phyloP scores from a whole-genome alignment of 1,140 invertebrate species.

The Conopomorpha cramerella region DNA sequence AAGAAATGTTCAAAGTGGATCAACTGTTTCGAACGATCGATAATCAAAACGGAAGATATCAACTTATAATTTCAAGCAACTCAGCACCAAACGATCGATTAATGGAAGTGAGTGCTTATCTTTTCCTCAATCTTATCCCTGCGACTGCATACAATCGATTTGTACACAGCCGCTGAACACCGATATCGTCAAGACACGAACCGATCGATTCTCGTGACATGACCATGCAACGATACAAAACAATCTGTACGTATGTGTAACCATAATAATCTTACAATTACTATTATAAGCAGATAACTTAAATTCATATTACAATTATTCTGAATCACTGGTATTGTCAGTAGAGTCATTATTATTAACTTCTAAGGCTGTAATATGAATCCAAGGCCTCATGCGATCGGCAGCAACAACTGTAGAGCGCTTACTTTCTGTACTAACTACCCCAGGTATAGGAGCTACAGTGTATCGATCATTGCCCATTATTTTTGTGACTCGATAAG shows the following conservation, averaged over 20 bases:
- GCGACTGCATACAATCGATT: background rate
- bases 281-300: too few species aligned
- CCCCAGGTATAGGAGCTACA: background rate
- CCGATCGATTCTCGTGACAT: background rate
- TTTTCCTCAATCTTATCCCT: too few species aligned
- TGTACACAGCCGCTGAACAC: background rate
- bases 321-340: constrained; percentile 1
- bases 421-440: background rate
- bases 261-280: background rate
- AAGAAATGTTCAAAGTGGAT: background rate
- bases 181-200: background rate
- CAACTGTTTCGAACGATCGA: constrained; percentile 1
- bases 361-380: background rate
- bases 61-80: too few species aligned
- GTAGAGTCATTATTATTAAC: background rate
- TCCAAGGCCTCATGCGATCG: constrained; percentile 4
- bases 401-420: background rate
- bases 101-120: too few species aligned
- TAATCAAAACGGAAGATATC: too few species aligned
- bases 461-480: constrained; percentile 1
- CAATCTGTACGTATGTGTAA: constrained; percentile 2
- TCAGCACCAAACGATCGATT: too few species aligned
- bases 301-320: background rate
- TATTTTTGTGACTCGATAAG: constrained; percentile 2
- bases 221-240: background rate